These are phyloP conservation scores for Pagrus major DNA, from an alignment of 2,113 vertebrate species.

Conservation along the genomic window DNA sequence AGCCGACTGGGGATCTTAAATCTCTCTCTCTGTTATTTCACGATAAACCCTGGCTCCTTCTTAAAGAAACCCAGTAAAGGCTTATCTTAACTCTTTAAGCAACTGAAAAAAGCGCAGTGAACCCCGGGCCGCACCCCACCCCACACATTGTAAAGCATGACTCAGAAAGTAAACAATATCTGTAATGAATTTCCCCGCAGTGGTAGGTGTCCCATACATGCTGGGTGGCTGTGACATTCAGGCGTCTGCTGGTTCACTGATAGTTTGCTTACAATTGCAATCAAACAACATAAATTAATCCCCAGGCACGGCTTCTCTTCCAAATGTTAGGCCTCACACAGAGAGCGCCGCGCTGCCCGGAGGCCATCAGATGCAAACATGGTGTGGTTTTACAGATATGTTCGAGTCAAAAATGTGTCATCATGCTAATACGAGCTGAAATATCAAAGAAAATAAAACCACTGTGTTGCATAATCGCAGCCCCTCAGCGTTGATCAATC, in stretches of 20 bases:
- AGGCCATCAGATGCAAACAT: constrained; percentile 51
- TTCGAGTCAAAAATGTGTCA: constrained; percentile 76
- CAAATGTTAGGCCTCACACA: constrained; percentile 62
- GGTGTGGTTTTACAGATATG: constrained; percentile 53
- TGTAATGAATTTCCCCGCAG: constrained; percentile 54
- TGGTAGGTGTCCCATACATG: constrained; percentile 21
- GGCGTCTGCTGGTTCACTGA: constrained; percentile 39
- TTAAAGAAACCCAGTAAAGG: constrained; percentile 30
- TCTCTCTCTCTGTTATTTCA: constrained; percentile 39
- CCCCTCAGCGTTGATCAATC: constrained; percentile 61
- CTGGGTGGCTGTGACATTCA: constrained; percentile 53
- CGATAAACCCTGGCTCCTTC: constrained; percentile 20
- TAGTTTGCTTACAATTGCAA: constrained; percentile 42
- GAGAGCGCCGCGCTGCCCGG: constrained; percentile 44
- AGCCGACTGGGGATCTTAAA: constrained; percentile 24
- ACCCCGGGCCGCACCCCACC: constrained; percentile 27
- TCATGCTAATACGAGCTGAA: constrained; percentile 51
- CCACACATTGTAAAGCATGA: constrained; percentile 42
- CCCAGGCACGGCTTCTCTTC: constrained; percentile 18
- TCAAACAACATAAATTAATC: constrained; percentile 61
- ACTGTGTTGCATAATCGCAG: constrained; percentile 60
- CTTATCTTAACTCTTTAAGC: constrained; percentile 48
- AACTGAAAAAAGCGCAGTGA: constrained; percentile 19
- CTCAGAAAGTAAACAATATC: constrained; percentile 60
- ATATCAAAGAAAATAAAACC: constrained; percentile 70